These are phyloP conservation scores for Criorhina ranunculi DNA, from an alignment of 2,888 invertebrate species.

Conservation along the genomic window DNA sequence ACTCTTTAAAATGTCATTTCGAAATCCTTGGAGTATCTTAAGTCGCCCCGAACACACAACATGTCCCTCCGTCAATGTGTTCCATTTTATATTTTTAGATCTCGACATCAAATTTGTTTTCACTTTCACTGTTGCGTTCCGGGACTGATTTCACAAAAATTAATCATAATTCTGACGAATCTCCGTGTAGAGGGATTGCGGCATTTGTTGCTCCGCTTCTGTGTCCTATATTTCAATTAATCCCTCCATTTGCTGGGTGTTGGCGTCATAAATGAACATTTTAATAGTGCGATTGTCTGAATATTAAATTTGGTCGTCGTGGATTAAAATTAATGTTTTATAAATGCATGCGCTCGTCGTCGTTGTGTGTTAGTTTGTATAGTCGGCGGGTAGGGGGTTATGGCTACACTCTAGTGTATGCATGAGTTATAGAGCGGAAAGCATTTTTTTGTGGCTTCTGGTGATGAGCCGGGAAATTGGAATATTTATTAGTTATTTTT, in stretches of 20 bases:
- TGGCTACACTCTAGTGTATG: slow-evolving; percentile 11
- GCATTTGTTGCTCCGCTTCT: slow-evolving; percentile 5
- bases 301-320: slow-evolving; percentile 70
- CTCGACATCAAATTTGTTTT: slow-evolving; percentile 45
- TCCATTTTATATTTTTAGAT: slow-evolving; percentile 31
- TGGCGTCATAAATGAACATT: slow-evolving; percentile 71
- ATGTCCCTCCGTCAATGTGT: slow-evolving; percentile 6
- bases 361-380: neutral
- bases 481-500: slow-evolving; percentile 69
- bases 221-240: slow-evolving; percentile 72
- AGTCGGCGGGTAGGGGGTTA: neutral
- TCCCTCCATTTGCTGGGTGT: slow-evolving; percentile 67
- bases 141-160: slow-evolving; percentile 44
- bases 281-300: slow-evolving; percentile 70
- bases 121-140: slow-evolving; percentile 39
- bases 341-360: slow-evolving; percentile 52
- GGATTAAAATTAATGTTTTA: slow-evolving; percentile 74
- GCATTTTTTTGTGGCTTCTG: slow-evolving; percentile 39
- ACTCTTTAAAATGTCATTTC: slow-evolving; percentile 63
- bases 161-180: slow-evolving; percentile 58
- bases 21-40: slow-evolving; percentile 45
- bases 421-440: slow-evolving; percentile 31
- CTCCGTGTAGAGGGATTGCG: neutral
- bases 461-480: slow-evolving; percentile 68
- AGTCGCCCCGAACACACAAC: neutral